These are phyloP conservation scores for Falco concolor DNA, from an alignment of 2,797 vertebrate genomes.

Conservation along the genomic window DNA sequence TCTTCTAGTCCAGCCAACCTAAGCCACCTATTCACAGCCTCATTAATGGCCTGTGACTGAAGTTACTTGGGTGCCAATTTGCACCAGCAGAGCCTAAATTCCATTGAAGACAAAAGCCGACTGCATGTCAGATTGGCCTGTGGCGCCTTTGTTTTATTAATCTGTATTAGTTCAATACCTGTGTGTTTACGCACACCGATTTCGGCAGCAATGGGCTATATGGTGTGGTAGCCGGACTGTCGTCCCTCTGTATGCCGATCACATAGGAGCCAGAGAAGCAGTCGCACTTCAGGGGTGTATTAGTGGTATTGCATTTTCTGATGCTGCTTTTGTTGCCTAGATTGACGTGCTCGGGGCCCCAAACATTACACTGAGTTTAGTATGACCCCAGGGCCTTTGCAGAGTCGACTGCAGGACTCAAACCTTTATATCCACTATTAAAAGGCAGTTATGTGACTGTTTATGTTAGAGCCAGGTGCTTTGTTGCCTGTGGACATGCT, in stretches of 20 bases:
- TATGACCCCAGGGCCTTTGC: neutral
- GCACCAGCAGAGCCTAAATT: neutral
- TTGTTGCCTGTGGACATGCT: neutral
- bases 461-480: constrained; percentile 8
- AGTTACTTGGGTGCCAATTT: neutral
- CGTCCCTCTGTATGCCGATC: rapidly evolving
- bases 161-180: neutral
- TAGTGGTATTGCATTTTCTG: neutral
- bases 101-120: neutral
- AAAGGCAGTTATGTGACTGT: constrained; percentile 30
- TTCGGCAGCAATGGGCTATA: neutral
- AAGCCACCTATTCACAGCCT: neutral
- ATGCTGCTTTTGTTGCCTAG: neutral
- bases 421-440: constrained; percentile 13
- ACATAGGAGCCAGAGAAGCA: rapidly evolving
- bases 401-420: neutral
- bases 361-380: neutral
- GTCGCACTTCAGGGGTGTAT: neutral
- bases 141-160: neutral
- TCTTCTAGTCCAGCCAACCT: neutral
- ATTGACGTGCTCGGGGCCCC: rapidly evolving
- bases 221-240: neutral
- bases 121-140: neutral
- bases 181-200: neutral
- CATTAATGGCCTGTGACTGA: neutral